Evolutionary conservation across 2,888 invertebrate genomes (phyloP), one percentile per base, ranked within the genome.

Genomic region (Volucella bombylans): DNA sequence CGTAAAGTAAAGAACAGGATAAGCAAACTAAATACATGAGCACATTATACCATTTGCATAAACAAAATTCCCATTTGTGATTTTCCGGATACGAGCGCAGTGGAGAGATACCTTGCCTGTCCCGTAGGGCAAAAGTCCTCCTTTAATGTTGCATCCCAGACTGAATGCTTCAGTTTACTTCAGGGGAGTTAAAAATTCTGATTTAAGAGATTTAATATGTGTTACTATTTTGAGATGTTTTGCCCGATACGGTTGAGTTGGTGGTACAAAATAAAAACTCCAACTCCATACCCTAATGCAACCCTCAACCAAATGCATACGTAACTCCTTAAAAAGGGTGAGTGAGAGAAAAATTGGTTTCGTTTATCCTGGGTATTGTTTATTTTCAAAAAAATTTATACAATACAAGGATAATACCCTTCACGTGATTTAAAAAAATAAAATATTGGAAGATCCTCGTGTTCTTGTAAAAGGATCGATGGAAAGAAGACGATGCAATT

Each of bases 21-120:
- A 79, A 85, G 69, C 47, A 15, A 74, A 81, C 85, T 77, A 81
- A 81, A 81, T 77, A 77, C 85, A 77, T 49, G 62, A 81, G 71
- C 76, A 59, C 81, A 85, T 85, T 85, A 81, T 77, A 72, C 68
- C 55, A 85, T 85, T 85, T 85, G 85, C 85, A 85, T 85, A 85
- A 85, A 81, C 76, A 81, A 81, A 85, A 85, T 81, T 77, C 76
- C 68, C 71, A 67, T 72, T 81, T 77, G 76, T 85, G 85, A 85
- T 85, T 85, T 85, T n/a, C 55, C 47, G 41, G 82, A 77, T 82
- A 61, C 65, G 47, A 52, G 15, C 15, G 14, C n/a, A 49, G 12
- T 15, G n/a, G 41, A 31, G 31, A 31, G 31, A 31, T 31, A 31
- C 6, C 6, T 31, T 31, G 6, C 6, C 31, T 31, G 31, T 31